Evolutionary conservation across 2,797 vertebrate genomes (phyloP), one percentile per base, ranked within the genome.

Genomic region (Tauraco hartlaubi): DNA sequence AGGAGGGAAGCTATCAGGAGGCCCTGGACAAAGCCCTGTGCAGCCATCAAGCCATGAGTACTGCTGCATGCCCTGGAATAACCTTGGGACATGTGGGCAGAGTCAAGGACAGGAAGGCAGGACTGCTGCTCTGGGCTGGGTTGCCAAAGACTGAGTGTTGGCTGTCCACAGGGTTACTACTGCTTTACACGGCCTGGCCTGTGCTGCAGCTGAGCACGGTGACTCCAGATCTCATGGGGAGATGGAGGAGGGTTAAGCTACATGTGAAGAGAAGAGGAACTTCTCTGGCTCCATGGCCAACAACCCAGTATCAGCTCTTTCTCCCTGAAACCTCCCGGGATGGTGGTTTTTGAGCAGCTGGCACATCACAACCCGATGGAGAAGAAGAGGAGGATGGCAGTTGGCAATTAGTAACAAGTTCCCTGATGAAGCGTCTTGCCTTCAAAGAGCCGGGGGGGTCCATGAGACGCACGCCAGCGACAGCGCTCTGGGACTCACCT

Each of bases 401-500:
- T 2, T 48, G 48, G 31, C 54, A 43, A 11, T 19, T 28, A 66
- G 61, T 39, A 49, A 28, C 13, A 39, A 56, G 49, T 29, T 62
- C 48, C 62, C 6, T 12, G 17, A 25, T 41, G 39, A 41, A 48
- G 20, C 54, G 21, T 80, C 18, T 12, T 3, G 9, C 35, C 49
- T 80, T 63, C 68, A 39, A 51, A 54, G 54, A 86, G 11, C 29
- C 23, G 31, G 26, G 19, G 9, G 23, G 6, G 9, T 26, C 71
- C 0, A 0, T 35, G 61, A 62, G 68, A 51, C 0, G 5, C 21
- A 2, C 2, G 39, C 19, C n/a, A 22, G n/a, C 0, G 0, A 29
- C 33, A 44, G 31, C 35, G 18, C 18, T 23, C 64, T 44, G 7
- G 16, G 15, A 93, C 98, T 98, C 98, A 99, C 99, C 99, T 99